Conservation (phyloP, 1,140 invertebrate genomes). For the Lutraria rhynchaena region DNA sequence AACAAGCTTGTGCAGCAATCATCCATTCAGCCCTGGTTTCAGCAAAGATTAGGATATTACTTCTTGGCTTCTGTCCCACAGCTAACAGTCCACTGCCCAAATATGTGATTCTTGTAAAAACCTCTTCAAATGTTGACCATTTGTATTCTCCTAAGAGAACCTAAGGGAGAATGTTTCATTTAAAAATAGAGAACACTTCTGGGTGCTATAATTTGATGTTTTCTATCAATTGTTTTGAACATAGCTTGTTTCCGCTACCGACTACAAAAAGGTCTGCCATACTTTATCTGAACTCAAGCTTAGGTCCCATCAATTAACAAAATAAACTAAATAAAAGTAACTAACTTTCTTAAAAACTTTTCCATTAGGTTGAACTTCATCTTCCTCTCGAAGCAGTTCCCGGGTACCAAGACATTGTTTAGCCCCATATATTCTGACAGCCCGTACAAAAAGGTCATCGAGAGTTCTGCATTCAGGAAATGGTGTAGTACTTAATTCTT, state of each 20-base stretch:
- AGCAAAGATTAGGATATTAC: constrained; percentile 96
- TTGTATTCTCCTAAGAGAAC: constrained; percentile 87
- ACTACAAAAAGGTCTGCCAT: too few relatives aligned
- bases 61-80: constrained; percentile 85
- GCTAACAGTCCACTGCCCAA: constrained; percentile 86
- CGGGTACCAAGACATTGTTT: constrained; percentile 94
- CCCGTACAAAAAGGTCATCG: constrained; percentile 92
- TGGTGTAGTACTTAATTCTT: constrained; percentile 70
- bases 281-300: too few relatives aligned
- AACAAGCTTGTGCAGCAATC: constrained; percentile 95
- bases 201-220: too few relatives aligned
- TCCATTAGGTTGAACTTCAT: constrained; percentile 96
- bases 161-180: too few relatives aligned
- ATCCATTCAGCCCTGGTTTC: constrained; percentile 99
- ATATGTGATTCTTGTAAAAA: constrained; percentile 88
- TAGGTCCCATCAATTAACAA: too few relatives aligned
- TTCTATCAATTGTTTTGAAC: too few relatives aligned
- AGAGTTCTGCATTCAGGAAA: constrained; percentile 91
- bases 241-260: too few relatives aligned
- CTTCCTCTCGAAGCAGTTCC: constrained; percentile 94
- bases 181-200: too few relatives aligned
- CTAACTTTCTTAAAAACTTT: constrained; percentile 95
- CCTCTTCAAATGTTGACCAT: constrained; percentile 93
- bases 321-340: too few relatives aligned
- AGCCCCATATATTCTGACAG: constrained; percentile 85